These are phyloP conservation scores for Drosophila equinoxialis DNA, from an alignment of 1,140 invertebrate genomes.

Conservation along the genomic window DNA sequence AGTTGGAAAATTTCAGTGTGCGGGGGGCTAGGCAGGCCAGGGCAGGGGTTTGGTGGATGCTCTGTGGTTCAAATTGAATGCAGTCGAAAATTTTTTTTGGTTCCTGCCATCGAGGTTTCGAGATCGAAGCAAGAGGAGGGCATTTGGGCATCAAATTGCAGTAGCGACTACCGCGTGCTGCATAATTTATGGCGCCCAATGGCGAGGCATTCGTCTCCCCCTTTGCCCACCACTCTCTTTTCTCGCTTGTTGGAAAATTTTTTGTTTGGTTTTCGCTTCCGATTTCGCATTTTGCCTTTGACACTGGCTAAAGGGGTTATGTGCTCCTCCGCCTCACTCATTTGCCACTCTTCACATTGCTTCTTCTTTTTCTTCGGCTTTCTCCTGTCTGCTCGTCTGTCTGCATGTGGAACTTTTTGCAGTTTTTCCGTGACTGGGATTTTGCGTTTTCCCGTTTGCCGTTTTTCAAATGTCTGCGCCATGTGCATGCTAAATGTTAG, in stretches of 20 bases:
- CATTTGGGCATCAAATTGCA: slow-evolving; percentile 76
- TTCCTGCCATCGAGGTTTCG: too few relatives aligned
- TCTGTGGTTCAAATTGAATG: slow-evolving; percentile 69
- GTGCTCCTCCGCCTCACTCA: slow-evolving; percentile 35
- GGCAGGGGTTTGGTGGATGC: slow-evolving; percentile 16
- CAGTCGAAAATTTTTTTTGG: slow-evolving; percentile 43
- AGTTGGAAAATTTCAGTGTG: not conserved
- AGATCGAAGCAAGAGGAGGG: not conserved
- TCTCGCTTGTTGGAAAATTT: not conserved
- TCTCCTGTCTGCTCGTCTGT: slow-evolving; percentile 17
- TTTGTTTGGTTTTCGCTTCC: slow-evolving; percentile 58
- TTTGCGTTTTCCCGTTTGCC: slow-evolving; percentile 57
- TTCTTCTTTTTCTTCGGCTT: not conserved
- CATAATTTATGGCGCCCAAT: slow-evolving; percentile 74
- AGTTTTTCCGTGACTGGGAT: slow-evolving; percentile 78
- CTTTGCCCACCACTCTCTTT: not conserved
- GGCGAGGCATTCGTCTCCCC: not conserved
- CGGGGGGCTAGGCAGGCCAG: not conserved
- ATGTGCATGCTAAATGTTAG: slow-evolving; percentile 73
- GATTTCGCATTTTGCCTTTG: slow-evolving; percentile 78
- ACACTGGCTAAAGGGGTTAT: slow-evolving; percentile 69
- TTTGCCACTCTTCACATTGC: slow-evolving; percentile 13
- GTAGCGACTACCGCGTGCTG: slow-evolving; percentile 64
- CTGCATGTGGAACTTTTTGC: slow-evolving; percentile 68
- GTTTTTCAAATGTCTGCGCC: slow-evolving; percentile 80